Base-by-base conservation (phyloP, 2,797 vertebrate species). In the Megalops cyprinoides region DNA sequence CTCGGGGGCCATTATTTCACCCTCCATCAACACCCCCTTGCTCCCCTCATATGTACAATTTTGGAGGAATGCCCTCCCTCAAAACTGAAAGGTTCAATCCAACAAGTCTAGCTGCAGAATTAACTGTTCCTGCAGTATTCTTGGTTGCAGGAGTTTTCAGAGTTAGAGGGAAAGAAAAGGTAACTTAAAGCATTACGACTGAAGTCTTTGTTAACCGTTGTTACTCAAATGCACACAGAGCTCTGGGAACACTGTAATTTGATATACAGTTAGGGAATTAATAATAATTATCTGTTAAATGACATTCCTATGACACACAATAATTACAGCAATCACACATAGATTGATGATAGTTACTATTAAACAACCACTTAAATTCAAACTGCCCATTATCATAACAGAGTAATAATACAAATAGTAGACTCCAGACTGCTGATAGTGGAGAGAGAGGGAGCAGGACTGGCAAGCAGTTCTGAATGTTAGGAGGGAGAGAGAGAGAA, bases 1-100 rank as follows among this genome's bases (percentile, higher is more conserved):
- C 88, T 84, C 28, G 46, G 83, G 87, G 89, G 90, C 80, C 44
- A 74, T 55, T 74, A 79, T 78, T 20, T 56, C 76, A 58, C 69
- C 76, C 44, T 67, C 79, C 20, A 53, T 81, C 31, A 37, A 60
- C 67, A 92, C 87, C 88, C 87, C 79, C 81, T 44, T 7, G 2
- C 82, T 44, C 84, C 18, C 81, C 81, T 79, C 55, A 79, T 80
- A 80, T 85, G 79, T 58, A 84, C 75, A 81, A 79, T 60, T 18
- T 48, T 34, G 48, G 46, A 48, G 48, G 34, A 76, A 51, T 6
- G 58, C 37, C 28, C 44, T 56, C n/a, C 5, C 10, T 31, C 37
- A 53, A 49, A 55, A n/a, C 20, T 37, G 7, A 53, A 53, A 67
- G 37, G 9, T n/a, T 39, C 60, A 76, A 23, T 31, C 18, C 18